Base-by-base conservation (phyloP, 1,140 invertebrate species). In the Chelonus insularis region DNA sequence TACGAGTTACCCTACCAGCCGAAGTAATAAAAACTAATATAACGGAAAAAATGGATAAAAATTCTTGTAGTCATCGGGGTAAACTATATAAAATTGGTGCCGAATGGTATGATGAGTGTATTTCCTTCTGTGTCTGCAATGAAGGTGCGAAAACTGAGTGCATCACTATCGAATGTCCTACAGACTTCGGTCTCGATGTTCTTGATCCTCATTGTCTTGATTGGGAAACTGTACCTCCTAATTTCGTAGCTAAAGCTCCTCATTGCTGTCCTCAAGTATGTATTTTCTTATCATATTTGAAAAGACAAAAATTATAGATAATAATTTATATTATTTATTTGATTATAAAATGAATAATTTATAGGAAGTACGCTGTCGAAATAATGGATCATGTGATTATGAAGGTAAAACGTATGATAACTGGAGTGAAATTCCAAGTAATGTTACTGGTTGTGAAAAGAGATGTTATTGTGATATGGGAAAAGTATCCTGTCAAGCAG, bases 391-490 rank as follows among this genome's bases (percentile, higher is more conserved):
- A 0, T 93, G 91, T 69, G 72, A 80, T 29, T 91, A 90, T 65
- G 85, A 88, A 62, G 88, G 86, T 41, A 76, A 86, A 39, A 79
- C 77, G 65, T 92, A 84, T 71, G 76, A 83, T 23, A 85, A 85
- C 64, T 85, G 82, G 81, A 81, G 78, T 48, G 69, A 73, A 64
- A 71, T 86, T 52, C 84, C 84, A 11, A 70, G 78, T 73, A 83
- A 91, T 78, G 68, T 90, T 14, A 86, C 86, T 48, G 91, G 92
- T 47, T 96, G 94, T 72, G 91, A 94, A 54, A 86, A 91, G 61
- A 83, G 88, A 68, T 96, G 94, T 77, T 92, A 87, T 74, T 96
- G 94, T 69, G 90, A 94, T 72, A 88, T 89, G 74, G 93, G 93
- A 20, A 91, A 91, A 63, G 83, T 96, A 4, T 90, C 92, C 45